Evolutionary conservation across 2,797 vertebrate genomes (phyloP).

Genomic region (Triplophysa bombifrons): DNA sequence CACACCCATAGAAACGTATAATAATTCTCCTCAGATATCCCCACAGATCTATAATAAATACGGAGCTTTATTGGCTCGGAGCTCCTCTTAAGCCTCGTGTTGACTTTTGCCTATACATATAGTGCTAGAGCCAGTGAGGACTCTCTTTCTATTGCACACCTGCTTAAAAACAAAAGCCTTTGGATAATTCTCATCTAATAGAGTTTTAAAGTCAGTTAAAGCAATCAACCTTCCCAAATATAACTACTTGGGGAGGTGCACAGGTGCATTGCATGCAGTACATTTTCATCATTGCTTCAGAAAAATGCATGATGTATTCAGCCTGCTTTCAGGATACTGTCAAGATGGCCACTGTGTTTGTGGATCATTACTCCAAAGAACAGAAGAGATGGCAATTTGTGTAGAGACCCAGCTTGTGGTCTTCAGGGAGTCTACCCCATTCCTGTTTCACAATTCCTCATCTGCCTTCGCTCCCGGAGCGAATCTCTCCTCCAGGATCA

Average conservation of each 20-base stretch:
- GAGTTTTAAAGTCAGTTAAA: slow-evolving; percentile 17
- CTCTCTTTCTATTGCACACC: neutral
- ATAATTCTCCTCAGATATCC: neutral
- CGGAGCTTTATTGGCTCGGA: slow-evolving; percentile 1
- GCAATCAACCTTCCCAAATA: neutral
- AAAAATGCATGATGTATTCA: neutral
- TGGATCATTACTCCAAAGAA: slow-evolving; percentile 12
- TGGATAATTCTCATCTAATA: neutral
- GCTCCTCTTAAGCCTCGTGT: slow-evolving; percentile 16
- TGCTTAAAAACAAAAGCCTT: neutral
- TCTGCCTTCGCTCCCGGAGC: neutral
- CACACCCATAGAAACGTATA: neutral
- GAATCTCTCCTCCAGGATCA: neutral
- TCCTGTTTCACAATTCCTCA: slow-evolving; percentile 23
- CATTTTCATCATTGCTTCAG: too few species aligned
- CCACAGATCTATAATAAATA: slow-evolving; percentile 33
- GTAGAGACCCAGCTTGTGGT: slow-evolving; percentile 6
- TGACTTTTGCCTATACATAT: slow-evolving; percentile 19
- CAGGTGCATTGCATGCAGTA: too few species aligned
- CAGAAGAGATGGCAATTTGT: slow-evolving; percentile 21
- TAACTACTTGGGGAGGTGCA: neutral
- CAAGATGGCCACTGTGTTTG: neutral
- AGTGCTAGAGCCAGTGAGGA: neutral
- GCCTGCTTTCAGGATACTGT: neutral
- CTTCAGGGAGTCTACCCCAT: slow-evolving; percentile 12